Evolutionary conservation across 2,888 invertebrate species (phyloP).

Genomic region (Volucella zonaria): DNA sequence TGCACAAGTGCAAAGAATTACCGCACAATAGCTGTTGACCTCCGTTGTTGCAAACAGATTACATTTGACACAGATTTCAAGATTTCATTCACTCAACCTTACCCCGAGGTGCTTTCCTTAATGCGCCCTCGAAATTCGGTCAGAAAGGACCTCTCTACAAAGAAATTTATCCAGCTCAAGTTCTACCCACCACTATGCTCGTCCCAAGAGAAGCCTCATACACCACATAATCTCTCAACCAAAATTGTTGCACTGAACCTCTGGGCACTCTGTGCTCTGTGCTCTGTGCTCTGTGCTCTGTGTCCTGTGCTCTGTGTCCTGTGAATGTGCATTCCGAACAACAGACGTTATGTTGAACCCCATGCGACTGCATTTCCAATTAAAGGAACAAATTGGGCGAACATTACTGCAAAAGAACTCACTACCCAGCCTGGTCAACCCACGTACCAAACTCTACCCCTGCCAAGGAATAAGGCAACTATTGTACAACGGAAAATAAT

Average conservation of each 20-base stretch:
- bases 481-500: conserved; percentile 57
- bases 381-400: conserved; percentile 71
- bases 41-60: background rate
- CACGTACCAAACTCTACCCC: background rate
- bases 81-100: conserved; percentile 38
- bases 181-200: no score
- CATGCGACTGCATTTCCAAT: conserved; percentile 67
- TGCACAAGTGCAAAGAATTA: background rate
- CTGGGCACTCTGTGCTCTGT: background rate
- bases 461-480: conserved; percentile 34
- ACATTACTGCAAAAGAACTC: conserved; percentile 61
- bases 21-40: background rate
- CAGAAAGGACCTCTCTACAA: conserved; percentile 16
- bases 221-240: conserved; percentile 42
- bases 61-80: conserved; percentile 37
- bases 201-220: conserved; percentile 7
- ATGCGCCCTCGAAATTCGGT: conserved; percentile 19
- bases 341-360: conserved; percentile 51
- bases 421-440: conserved; percentile 15
- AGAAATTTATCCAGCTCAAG: conserved; percentile 18
- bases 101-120: conserved; percentile 9
- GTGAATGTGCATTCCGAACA: background rate
- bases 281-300: no score
- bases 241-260: conserved; percentile 54
- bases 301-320: no score